phyloP scores from a whole-genome alignment of 2,888 invertebrate genomes.

The Dilophus febrilis region DNA sequence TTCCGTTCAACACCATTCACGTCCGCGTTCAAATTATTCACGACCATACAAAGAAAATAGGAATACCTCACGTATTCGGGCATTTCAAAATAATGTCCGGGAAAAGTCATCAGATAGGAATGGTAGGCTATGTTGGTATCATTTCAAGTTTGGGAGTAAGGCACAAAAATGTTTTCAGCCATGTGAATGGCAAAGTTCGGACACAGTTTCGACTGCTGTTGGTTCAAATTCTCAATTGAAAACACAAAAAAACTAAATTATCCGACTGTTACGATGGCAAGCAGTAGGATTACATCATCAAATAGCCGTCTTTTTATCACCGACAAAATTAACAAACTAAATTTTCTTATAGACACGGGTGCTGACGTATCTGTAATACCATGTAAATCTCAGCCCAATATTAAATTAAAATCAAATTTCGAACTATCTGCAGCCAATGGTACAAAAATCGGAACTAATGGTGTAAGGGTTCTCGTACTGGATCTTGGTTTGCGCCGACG shows the following conservation, averaged over 20 bases:
- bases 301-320: background rate
- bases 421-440: conserved; percentile 6
- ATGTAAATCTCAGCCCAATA: background rate
- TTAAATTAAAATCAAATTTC: background rate
- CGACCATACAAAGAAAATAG: too few species aligned
- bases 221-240: too few species aligned
- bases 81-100: background rate
- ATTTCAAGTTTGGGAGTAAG: background rate
- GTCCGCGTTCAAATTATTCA: background rate
- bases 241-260: background rate
- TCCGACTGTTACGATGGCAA: background rate
- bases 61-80: too few species aligned
- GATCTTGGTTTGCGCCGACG: conserved; percentile 6
- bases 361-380: background rate
- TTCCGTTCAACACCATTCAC: too few species aligned
- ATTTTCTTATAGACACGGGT: background rate
- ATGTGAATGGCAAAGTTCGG: too few species aligned
- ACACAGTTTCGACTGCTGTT: too few species aligned
- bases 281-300: background rate
- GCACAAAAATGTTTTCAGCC: background rate
- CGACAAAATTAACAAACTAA: background rate
- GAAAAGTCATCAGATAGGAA: background rate
- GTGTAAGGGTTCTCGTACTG: conserved; percentile 3
- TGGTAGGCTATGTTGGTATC: background rate
- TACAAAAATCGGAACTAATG: conserved; percentile 5